phyloP scores from a whole-genome alignment of 2,113 vertebrate species.

The Sminthopsis crassicaudata region DNA sequence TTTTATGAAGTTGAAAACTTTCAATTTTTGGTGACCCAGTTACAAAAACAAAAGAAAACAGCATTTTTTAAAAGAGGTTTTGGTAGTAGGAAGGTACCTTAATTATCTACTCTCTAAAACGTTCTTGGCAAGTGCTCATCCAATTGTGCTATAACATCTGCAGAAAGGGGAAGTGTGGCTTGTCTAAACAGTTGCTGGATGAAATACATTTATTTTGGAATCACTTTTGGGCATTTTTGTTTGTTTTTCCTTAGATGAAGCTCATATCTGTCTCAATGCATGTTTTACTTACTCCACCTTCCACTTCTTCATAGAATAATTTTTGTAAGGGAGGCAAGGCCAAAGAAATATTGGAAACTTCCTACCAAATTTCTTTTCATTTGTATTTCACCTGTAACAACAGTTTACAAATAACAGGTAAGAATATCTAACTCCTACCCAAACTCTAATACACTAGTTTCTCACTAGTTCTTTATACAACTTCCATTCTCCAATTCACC shows the following conservation, averaged over 20 bases:
- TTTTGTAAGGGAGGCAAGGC: background rate
- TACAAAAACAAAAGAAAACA: background rate
- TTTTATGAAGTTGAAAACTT: background rate
- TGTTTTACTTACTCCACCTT: background rate
- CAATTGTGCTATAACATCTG: background rate
- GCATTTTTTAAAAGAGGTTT: background rate
- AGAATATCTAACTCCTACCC: background rate
- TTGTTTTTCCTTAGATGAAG: background rate
- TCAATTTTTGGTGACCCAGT: background rate
- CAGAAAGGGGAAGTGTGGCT: background rate
- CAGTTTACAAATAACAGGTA: background rate
- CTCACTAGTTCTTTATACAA: background rate
- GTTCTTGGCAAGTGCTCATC: background rate
- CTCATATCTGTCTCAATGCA: background rate
- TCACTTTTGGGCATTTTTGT: background rate
- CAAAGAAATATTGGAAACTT: background rate
- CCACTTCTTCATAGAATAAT: background rate
- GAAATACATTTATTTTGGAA: background rate
- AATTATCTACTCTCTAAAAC: background rate
- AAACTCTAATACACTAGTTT: background rate
- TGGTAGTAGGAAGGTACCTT: background rate
- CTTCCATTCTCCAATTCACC: background rate
- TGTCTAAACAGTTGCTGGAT: background rate
- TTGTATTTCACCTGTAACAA: background rate
- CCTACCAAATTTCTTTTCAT: background rate